Evolutionary conservation across 2,797 vertebrate species (phyloP), one percentile per base, ranked within the genome.

Genomic region (Anabas testudineus): DNA sequence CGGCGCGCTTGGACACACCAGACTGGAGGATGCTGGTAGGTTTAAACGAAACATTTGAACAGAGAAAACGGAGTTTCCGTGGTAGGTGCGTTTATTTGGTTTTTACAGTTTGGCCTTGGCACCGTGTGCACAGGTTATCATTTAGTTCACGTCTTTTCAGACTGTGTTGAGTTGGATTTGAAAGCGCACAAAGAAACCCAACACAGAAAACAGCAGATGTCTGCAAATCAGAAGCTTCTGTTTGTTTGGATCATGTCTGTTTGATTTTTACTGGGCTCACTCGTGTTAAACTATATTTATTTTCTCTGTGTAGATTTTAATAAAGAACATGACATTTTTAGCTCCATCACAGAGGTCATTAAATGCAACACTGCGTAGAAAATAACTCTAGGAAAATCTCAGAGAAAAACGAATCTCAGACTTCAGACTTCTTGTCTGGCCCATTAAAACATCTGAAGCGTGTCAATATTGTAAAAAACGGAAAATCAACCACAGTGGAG

Each of bases 21-120:
- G 93, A 71, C 88, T 93, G 68, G 95, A 93, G 14, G 94, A 95
- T 55, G 70, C 92, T 69, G 96, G 97, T 97, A 93, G 9, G 87
- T 74, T 47, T 13, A 28, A 30, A 6, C 21, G 3, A 2, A 8
- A 72, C 3, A 14, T 18, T 26, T 42, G 5, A 7, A 32, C 5
- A 7, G 9, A 18, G 12, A 21, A 15, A 5, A 36, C 21, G 1
- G 18, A 36, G 18, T 4, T 5, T 37, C 10, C 32, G 8, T 32
- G 10, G 12, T 36, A 13, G 7, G 2, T 9, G 13, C 18, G 19
- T 19, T 26, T 15, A 0, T 2, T 16, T 16, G 30, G 30, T 19
- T 9, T 14, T 13, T 30, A 18, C 26, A 37, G 24, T 26, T 28
- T 26, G 21, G 13, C n/a, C 32, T 53, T 24, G 4, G 7, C 2